These are phyloP conservation scores for Melanogrammus aeglefinus DNA, from an alignment of 2,797 vertebrate genomes.

Conservation along the genomic window DNA sequence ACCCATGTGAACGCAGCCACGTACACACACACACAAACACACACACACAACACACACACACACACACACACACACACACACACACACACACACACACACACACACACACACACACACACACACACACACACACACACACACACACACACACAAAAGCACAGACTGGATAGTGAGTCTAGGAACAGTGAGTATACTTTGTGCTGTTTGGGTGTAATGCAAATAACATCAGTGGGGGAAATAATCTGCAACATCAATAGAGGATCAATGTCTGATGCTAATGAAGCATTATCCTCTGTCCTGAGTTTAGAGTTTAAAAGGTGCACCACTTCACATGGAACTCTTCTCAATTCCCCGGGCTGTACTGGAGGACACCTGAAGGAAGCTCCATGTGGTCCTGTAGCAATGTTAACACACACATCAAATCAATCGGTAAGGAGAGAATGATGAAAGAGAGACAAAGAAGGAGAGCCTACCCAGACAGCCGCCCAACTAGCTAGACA, in stretches of 20 bases:
- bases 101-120: constrained; percentile 15
- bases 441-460: not conserved
- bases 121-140: constrained; percentile 22
- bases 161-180: not conserved
- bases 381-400: not conserved
- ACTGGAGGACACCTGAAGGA: not conserved
- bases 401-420: not conserved
- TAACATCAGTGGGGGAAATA: not conserved
- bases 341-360: not conserved
- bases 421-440: not conserved
- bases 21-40: constrained; percentile 23
- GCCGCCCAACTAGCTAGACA: not conserved
- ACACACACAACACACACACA: constrained; percentile 2
- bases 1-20: not conserved
- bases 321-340: not conserved
- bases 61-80: not conserved
- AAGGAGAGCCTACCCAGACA: not conserved
- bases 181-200: not conserved
- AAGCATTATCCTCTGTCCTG: not conserved
- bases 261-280: not conserved
- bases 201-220: not conserved
- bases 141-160: constrained; percentile 27
- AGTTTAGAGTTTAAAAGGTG: not conserved
- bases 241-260: not conserved
- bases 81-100: constrained; percentile 28